Evolutionary conservation across 2,113 vertebrate species (phyloP).

Genomic region (Equus quagga): DNA sequence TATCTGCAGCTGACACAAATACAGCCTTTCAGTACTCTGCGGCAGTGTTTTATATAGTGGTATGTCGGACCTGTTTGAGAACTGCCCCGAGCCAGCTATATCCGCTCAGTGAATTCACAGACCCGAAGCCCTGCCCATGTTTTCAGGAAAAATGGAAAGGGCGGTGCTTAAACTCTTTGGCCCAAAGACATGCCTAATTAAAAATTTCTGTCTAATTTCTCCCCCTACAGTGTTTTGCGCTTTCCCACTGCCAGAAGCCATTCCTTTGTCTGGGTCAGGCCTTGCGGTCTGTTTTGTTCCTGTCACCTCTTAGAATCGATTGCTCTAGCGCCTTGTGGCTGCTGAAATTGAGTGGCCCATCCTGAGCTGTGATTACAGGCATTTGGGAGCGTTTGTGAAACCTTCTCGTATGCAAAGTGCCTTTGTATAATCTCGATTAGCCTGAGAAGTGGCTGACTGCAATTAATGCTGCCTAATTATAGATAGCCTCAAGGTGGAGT

Average conservation of each 20-base stretch:
- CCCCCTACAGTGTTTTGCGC: not conserved
- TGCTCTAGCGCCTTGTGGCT: too few species aligned
- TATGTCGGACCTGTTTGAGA: slow-evolving; percentile 53
- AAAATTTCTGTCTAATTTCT: not conserved
- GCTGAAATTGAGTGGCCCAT: not conserved
- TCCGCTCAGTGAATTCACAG: fast-evolving
- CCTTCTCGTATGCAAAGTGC: fast-evolving
- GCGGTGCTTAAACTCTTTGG: not conserved
- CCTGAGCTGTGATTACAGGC: too few species aligned
- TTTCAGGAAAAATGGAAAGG: not conserved
- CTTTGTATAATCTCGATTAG: not conserved
- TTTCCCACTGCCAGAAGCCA: fast-evolving
- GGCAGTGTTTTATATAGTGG: fast-evolving
- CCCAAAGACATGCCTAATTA: not conserved
- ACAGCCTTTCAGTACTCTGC: fast-evolving
- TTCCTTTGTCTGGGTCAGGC: not conserved
- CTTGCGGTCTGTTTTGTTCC: not conserved
- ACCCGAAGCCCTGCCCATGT: not conserved
- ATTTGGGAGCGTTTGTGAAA: not conserved
- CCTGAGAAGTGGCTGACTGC: not conserved
- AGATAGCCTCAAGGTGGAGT: not conserved
- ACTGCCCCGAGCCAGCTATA: fast-evolving
- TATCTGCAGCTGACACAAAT: fast-evolving
- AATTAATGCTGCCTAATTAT: fast-evolving
- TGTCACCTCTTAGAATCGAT: not conserved